Evolutionary conservation across 2,888 invertebrate species (phyloP).

Genomic region (Ennomos fuscantarius): DNA sequence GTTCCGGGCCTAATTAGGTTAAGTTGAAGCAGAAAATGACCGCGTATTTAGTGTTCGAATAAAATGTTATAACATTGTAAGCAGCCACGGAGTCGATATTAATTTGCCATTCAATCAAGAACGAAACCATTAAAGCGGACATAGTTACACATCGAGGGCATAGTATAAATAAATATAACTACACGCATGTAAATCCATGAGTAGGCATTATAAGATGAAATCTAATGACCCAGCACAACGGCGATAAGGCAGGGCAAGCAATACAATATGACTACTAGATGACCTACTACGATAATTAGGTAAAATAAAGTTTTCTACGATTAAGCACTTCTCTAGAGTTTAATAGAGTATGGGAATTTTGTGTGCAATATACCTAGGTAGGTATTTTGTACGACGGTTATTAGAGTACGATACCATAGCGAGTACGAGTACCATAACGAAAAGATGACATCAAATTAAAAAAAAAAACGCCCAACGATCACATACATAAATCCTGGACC

Average conservation of each 20-base stretch:
- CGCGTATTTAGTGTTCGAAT: too few relatives aligned
- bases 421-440: too few relatives aligned
- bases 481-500: too few relatives aligned
- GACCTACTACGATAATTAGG: slow-evolving; percentile 23
- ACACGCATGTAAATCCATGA: not conserved
- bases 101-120: slow-evolving; percentile 15
- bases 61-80: too few relatives aligned
- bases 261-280: slow-evolving; percentile 22
- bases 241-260: slow-evolving; percentile 10
- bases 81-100: not conserved
- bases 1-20: too few relatives aligned
- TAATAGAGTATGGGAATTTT: slow-evolving; percentile 12
- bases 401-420: not conserved
- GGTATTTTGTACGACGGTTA: too few relatives aligned
- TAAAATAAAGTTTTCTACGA: slow-evolving; percentile 22
- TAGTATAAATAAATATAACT: not conserved
- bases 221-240: slow-evolving; percentile 32
- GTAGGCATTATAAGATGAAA: slow-evolving; percentile 5
- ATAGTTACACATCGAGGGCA: not conserved
- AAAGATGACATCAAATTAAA: too few relatives aligned
- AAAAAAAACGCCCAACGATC: too few relatives aligned
- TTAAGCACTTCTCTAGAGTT: slow-evolving; percentile 20
- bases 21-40: too few relatives aligned
- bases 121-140: slow-evolving; percentile 19
- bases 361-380: too few relatives aligned